phyloP scores from a whole-genome alignment of 2,113 vertebrate species.

The Lophotis ruficrista region DNA sequence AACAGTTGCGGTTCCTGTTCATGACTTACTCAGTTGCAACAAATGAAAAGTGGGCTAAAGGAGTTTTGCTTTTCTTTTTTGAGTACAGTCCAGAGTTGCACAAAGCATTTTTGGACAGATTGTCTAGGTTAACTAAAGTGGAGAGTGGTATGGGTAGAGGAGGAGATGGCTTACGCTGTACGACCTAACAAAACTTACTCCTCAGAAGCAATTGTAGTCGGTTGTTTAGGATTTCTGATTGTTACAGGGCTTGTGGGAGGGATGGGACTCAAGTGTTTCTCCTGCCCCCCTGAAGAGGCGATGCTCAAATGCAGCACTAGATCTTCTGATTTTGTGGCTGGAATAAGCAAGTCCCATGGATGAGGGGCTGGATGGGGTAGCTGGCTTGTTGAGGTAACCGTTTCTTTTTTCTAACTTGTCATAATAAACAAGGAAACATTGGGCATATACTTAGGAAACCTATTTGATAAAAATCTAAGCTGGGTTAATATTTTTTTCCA shows the following conservation, averaged over 20 bases:
- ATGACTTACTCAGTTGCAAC: not conserved
- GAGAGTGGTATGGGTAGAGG: not conserved
- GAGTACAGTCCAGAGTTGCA: not conserved
- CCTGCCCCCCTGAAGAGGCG: not conserved
- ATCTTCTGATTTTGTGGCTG: not conserved
- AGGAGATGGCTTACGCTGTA: not conserved
- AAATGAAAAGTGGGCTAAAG: not conserved
- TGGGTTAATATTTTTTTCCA: not conserved
- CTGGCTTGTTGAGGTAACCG: not conserved
- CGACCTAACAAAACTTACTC: not conserved
- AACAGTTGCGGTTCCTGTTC: not conserved
- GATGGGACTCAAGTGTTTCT: not conserved
- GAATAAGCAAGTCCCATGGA: not conserved
- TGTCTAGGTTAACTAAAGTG: not conserved
- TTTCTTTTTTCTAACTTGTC: not conserved
- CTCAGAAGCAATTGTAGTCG: not conserved
- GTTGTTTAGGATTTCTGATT: not conserved
- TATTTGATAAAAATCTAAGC: not conserved
- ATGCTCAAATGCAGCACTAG: not conserved
- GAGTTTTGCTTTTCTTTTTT: not conserved
- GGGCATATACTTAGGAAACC: not conserved
- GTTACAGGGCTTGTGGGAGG: not conserved
- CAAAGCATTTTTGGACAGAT: not conserved
- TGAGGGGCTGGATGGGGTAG: not conserved
- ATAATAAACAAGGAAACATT: not conserved